Percentiles rank a stretch among this genome's conserved stretches.
Evolutionary conservation across 2,797 vertebrate genomes (phyloP).

Genomic region (Poecile montanus): DNA sequence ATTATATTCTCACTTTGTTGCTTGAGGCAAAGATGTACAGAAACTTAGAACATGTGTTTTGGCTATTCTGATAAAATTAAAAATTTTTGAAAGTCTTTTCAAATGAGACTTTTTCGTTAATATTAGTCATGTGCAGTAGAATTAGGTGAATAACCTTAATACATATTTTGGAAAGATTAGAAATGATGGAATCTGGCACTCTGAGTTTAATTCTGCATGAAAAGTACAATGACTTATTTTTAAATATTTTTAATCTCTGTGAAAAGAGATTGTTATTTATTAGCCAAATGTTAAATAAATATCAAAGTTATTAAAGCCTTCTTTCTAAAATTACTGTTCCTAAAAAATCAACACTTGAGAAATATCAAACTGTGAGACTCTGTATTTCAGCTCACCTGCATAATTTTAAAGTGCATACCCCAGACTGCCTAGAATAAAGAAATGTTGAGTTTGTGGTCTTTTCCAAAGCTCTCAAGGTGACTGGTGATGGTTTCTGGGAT

Average conservation of each 20-base stretch:
- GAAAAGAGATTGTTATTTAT: slow-evolving; percentile 24
- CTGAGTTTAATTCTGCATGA: neutral
- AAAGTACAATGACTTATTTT: neutral
- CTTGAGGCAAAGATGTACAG: neutral
- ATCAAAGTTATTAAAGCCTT: neutral
- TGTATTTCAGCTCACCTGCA: neutral
- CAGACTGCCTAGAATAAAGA: neutral
- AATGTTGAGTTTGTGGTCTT: neutral
- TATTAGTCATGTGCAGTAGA: neutral
- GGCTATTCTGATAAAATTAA: neutral
- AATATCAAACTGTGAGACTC: neutral
- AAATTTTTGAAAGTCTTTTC: neutral
- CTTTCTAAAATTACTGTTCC: neutral
- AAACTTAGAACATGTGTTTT: neutral
- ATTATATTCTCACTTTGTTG: neutral
- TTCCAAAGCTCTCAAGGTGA: neutral
- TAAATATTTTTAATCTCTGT: neutral
- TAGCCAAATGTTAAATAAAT: slow-evolving; percentile 43
- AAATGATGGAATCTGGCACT: neutral
- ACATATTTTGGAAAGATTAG: neutral
- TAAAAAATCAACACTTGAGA: slow-evolving; percentile 7
- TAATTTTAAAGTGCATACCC: neutral
- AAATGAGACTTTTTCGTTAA: neutral
- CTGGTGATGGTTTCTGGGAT: neutral
- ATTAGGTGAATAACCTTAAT: neutral